phyloP scores from a whole-genome alignment of 2,113 vertebrate genomes.

The Anolis carolinensis region DNA sequence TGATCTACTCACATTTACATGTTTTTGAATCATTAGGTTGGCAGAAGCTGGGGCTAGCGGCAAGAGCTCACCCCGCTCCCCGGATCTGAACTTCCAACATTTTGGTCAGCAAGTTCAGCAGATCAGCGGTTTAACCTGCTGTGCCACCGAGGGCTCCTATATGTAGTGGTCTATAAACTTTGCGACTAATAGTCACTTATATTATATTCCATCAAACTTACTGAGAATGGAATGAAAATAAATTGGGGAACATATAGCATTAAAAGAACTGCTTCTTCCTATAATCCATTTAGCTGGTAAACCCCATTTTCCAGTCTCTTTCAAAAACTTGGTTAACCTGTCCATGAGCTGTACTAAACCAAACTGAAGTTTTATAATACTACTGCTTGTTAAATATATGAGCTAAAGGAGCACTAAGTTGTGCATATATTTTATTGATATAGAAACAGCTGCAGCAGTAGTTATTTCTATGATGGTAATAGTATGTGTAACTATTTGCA shows the following conservation, averaged over 20 bases:
- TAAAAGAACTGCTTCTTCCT: background rate
- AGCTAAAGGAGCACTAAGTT: background rate
- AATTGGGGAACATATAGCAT: background rate
- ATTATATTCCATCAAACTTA: no score
- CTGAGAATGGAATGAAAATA: background rate
- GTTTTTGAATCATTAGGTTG: no score
- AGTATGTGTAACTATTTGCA: background rate
- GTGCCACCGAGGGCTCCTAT: no score
- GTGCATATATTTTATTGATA: background rate
- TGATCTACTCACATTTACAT: no score
- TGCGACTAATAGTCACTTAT: no score
- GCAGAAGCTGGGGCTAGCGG: no score
- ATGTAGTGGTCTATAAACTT: no score
- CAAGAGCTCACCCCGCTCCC: no score
- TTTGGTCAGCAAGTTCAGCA: no score
- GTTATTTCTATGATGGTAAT: background rate
- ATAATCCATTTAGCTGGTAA: background rate
- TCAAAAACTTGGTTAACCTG: background rate
- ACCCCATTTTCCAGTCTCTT: background rate
- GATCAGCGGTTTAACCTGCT: no score
- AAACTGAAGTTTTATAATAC: background rate
- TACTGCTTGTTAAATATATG: background rate
- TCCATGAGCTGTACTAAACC: background rate
- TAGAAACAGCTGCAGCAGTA: background rate
- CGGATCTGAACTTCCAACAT: no score